These are phyloP conservation scores for Tamias sibiricus DNA, from an alignment of 2,113 vertebrate species.

Conservation along the genomic window DNA sequence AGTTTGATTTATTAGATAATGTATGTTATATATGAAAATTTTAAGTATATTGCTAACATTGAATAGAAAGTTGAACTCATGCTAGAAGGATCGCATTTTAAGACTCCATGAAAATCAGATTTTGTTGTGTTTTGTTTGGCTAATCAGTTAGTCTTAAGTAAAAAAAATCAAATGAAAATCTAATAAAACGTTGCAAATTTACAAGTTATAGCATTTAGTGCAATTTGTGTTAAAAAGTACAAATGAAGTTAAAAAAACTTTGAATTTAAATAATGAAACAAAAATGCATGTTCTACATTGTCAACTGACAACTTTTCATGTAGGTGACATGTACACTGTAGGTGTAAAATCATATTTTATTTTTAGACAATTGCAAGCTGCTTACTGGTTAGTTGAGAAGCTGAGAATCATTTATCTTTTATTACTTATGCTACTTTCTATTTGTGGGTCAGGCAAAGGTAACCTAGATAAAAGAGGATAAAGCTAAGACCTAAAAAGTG, in stretches of 20 bases:
- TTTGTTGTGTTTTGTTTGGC: slow-evolving; percentile 15
- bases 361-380: slow-evolving; percentile 66
- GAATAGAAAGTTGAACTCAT: neutral
- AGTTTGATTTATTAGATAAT: neutral
- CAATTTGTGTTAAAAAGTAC: slow-evolving; percentile 68
- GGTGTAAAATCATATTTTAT: slow-evolving; percentile 58
- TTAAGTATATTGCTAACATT: neutral
- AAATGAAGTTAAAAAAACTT: slow-evolving; percentile 56
- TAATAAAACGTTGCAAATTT: slow-evolving; percentile 11
- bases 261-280: slow-evolving; percentile 71
- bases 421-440: slow-evolving; percentile 38
- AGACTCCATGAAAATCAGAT: neutral
- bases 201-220: slow-evolving; percentile 35
- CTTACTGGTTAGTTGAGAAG: slow-evolving; percentile 54
- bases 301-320: slow-evolving; percentile 52
- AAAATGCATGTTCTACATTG: slow-evolving; percentile 53
- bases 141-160: slow-evolving; percentile 14
- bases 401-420: slow-evolving; percentile 67
- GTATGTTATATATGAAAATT: neutral
- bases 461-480: slow-evolving; percentile 21
- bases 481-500: neutral
- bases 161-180: neutral
- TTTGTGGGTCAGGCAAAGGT: neutral
- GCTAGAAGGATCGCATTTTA: neutral
- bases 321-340: slow-evolving; percentile 35